Evolutionary conservation across 2,113 vertebrate species (phyloP), one percentile per base, ranked within the genome.

Genomic region (Neoarius graeffei): DNA sequence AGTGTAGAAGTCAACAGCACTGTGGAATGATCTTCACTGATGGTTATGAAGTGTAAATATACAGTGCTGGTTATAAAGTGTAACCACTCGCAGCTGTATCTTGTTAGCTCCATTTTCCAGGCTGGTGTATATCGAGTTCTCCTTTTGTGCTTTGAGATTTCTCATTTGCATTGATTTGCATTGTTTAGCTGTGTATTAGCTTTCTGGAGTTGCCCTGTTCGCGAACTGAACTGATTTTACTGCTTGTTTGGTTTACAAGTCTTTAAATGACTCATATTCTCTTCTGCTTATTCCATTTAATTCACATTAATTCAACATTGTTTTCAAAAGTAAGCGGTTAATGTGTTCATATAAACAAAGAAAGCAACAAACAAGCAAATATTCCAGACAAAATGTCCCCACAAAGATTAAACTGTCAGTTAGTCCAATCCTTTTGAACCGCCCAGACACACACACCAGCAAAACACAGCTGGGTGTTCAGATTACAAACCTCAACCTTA

Each of bases 101-200:
- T 60, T 81, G 54, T 81, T 81, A 57, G n/a, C n/a, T 57, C 10
- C 2, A 1, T 59, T 81, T 81, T 20, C 79, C 56, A 15, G 4
- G 19, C 17, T 0, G 17, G 27, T 59, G 27, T 60, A 35, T 81
- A 35, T 81, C 60, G 10, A 42, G 79, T 35, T 81, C 60, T 81
- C 79, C n/a, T 19, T 81, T 60, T 60, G 56, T 81, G 79, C 14
- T 59, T 81, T 59, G 56, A 2, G 30, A 7, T 81, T 59, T 60
- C 79, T 60, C 27, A 7, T 81, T 81, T 81, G 79, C 79, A 81
- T 81, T 81, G 79, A 81, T 81, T 81, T 81, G 79, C 79, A 81
- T 81, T 60, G 20, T 17, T 60, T 81, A 60, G 79, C 56, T 20
- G 79, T 20, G 56, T 23, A 42, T 60, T 23, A 59, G 27, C 7